Base-by-base conservation (phyloP, 2,888 invertebrate genomes). In the Trisateles emortualis region DNA sequence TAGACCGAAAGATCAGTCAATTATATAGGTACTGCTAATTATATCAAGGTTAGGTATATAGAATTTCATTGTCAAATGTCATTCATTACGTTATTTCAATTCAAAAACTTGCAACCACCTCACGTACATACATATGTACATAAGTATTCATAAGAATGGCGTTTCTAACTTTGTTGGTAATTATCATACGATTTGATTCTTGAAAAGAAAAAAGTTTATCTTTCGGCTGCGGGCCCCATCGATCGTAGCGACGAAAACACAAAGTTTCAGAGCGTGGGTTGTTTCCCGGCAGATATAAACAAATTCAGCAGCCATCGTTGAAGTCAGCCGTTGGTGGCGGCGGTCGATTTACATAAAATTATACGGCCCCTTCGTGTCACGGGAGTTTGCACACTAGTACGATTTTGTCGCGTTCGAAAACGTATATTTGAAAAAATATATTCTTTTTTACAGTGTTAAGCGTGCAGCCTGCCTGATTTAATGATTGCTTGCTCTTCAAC, bases 301-400 rank as follows among this genome's bases (percentile, higher is more conserved):
- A 87, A 86, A 88, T 87, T 87, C 76, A 59, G 72, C 65, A 74
- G 77, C 68, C 72, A 63, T 68, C 67, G 74, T 77, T 85, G 76
- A 84, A 84, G 74, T 80, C 82, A 80, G 73, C 78, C 80, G 78
- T 68, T 74, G 78, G 67, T 64, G 71, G 68, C 65, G 72, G 72
- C 61, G 72, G 68, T 66, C 72, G 75, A 89, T 91, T 91, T 90
- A 75, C 92, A 91, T 91, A 86, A 70, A 78, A 75, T 71, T 74
- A 72, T 76, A 57, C 62, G 53, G 48, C 65, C 62, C 72, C 53
- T 46, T 35, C 33, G 19, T 11, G 11, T 30, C 24, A 33, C 42
- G 32, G 50, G 33, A 40, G 19, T 49, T 40, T 19, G 4, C 24
- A 41, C 52, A 47, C 40, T 52, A 39, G 32, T 4, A 22, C 10